Base-by-base conservation (phyloP, 2,797 vertebrate genomes). In the Syngnathus rostellatus region DNA sequence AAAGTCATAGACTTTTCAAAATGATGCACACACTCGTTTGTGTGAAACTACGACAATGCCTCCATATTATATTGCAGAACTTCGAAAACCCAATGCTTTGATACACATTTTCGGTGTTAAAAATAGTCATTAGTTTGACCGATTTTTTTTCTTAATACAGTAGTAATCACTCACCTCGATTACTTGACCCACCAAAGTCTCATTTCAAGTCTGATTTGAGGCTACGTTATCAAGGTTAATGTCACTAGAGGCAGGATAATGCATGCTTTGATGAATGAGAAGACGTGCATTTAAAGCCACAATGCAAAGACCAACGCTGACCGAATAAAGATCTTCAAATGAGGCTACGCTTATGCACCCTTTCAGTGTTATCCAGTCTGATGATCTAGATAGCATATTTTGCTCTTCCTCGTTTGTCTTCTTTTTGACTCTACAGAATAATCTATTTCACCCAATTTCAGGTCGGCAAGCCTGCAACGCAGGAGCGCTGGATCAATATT, bases 401-500 rank as follows among this genome's bases (percentile, higher is more conserved):
- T 73, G 71, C 69, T 71, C 75, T 62, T 77, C 51, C 80, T 80
- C 81, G 80, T 86, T 80, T 48, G 58, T 84, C 81, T 84, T 84
- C 66, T 77, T 80, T 86, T 77, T 79, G 64, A 79, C 84, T 79
- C 48, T 59, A 60, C 76, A 75, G 79, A 83, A 86, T 89, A 91
- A 92, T 92, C 86, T 84, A 90, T 91, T 91, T 86, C 74, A 85
- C 85, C 90, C 86, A 85, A 84, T 87, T 89, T 87, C 82, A 78
- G 82, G 85, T 88, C 87, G 86, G 78, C 77, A 85, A 81, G 86
- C 85, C 82, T 76, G 83, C 79, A 82, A 84, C 87, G 73, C 79
- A 86, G 87, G 86, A 70, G 81, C 82, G 74, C 55, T 62, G 79
- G 86, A 92, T 92, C 91, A 92, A 92, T 92, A 92, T 91, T 92